phyloP scores from a whole-genome alignment of 2,888 invertebrate genomes.

The Diaprepes abbreviatus region DNA sequence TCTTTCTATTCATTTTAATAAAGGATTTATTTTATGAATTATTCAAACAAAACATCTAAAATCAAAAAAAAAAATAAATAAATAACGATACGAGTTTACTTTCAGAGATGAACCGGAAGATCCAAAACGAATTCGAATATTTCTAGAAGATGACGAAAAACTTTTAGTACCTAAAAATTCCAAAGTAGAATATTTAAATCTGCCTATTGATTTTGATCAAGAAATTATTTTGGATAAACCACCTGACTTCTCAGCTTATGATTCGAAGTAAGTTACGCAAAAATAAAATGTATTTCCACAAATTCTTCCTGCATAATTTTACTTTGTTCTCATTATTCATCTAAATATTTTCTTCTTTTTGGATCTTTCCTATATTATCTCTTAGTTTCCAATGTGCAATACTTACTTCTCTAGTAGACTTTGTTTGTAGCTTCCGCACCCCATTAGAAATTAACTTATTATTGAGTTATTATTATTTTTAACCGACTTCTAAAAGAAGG shows the following conservation, averaged over 20 bases:
- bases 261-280: slow-evolving; percentile 14
- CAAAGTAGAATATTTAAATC: slow-evolving; percentile 38
- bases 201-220: slow-evolving; percentile 21
- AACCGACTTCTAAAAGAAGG: too few species aligned
- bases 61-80: too few species aligned
- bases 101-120: slow-evolving; percentile 36
- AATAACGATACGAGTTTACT: too few species aligned
- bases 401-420: too few species aligned
- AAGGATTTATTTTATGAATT: too few species aligned
- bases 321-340: neutral
- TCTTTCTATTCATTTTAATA: too few species aligned
- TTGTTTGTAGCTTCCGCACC: too few species aligned
- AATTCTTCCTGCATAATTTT: neutral
- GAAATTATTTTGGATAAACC: slow-evolving; percentile 15
- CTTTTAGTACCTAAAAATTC: slow-evolving; percentile 50
- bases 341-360: neutral
- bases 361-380: slow-evolving; percentile 3
- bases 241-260: slow-evolving; percentile 12
- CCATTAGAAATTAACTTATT: too few species aligned
- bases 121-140: slow-evolving; percentile 47
- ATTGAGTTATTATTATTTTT: too few species aligned
- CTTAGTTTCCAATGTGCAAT: too few species aligned
- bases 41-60: too few species aligned
- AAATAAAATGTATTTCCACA: neutral
- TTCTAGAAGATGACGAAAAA: slow-evolving; percentile 50